Conservation (phyloP, 2,888 invertebrate genomes). For the Ormyrus rosae region DNA sequence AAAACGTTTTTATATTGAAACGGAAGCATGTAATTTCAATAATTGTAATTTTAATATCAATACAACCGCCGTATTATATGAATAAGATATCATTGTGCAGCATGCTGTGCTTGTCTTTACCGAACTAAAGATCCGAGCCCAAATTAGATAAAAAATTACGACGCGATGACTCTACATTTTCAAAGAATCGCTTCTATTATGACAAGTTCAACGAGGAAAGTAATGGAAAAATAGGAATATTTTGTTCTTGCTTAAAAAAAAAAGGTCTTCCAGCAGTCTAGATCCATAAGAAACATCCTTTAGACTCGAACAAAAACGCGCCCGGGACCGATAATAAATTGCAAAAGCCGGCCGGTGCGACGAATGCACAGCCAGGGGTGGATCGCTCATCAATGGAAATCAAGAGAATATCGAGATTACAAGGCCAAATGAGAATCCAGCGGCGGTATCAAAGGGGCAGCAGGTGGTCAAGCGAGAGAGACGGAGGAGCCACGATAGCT, state of each 20-base stretch:
- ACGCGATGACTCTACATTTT: slow-evolving; percentile 4
- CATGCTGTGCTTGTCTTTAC: too few species aligned
- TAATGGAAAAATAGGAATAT: too few species aligned
- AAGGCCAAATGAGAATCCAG: slow-evolving; percentile 74
- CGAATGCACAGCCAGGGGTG: slow-evolving; percentile 35
- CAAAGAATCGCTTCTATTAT: neutral
- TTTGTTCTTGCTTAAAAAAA: too few species aligned
- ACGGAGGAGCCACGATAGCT: slow-evolving; percentile 56
- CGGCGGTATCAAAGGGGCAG: slow-evolving; percentile 75
- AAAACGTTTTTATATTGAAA: too few species aligned
- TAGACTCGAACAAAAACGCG: slow-evolving; percentile 3
- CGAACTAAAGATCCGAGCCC: neutral
- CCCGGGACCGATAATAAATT: slow-evolving; percentile 33
- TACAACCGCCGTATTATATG: too few species aligned
- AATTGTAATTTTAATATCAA: too few species aligned
- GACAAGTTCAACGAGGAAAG: neutral
- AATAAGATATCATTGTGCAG: too few species aligned
- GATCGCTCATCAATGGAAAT: slow-evolving; percentile 54
- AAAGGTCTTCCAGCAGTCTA: too few species aligned
- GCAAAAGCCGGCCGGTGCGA: slow-evolving; percentile 17
- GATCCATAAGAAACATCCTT: too few species aligned
- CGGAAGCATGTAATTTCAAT: too few species aligned
- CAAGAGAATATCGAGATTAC: slow-evolving; percentile 68
- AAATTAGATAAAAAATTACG: neutral
- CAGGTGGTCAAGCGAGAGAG: slow-evolving; percentile 70